Base-by-base conservation (phyloP, 2,113 vertebrate species). In the Apistogramma diplotaenia region DNA sequence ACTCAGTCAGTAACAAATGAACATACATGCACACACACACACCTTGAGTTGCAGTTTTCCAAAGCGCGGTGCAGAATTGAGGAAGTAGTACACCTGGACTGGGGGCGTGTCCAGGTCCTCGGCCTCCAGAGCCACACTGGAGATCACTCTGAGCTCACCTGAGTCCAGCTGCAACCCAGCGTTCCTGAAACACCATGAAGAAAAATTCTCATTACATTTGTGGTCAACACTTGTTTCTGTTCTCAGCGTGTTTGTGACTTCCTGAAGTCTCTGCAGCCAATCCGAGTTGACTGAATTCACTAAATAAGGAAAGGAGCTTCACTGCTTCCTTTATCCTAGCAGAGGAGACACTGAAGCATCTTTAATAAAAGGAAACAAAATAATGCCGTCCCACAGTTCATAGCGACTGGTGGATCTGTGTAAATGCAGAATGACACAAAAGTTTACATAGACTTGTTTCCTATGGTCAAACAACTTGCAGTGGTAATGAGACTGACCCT, bases 1-100 rank as follows among this genome's bases (percentile, higher is more conserved):
- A 62, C n/a, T 62, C 35, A 40, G 35, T 33, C 40, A 62, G 16
- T 3, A 40, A 43, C 40, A 43, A 4, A 43, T 33, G 4, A 40
- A 35, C 40, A 43, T 10, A 40, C 37, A 40, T 9, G 10, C 2
- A 9, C 21, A 46, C 71, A 74, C 16, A 40, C 23, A 43, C 56
- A 93, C 93, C 92, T 93, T 95, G n/a, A 92, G 72, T 60, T 93
- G 92, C 19, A 96, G 90, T 2, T 78, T 82, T 16, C 94, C 94
- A 59, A 93, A 94, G 15, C 80, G 90, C 0, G 94, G 93, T 1
- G 71, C 82, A 2, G 87, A 23, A 8, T 86, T 93, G 8, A 95
- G 82, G 61, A 93, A 61, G 78, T 72, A 90, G 84, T 59, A 6
- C 0, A 96, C 59, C 62, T 86, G 79, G 27, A 88, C 5, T 1